Base-by-base conservation (phyloP, 2,888 invertebrate species). In the Nipponacmea schrenckii region DNA sequence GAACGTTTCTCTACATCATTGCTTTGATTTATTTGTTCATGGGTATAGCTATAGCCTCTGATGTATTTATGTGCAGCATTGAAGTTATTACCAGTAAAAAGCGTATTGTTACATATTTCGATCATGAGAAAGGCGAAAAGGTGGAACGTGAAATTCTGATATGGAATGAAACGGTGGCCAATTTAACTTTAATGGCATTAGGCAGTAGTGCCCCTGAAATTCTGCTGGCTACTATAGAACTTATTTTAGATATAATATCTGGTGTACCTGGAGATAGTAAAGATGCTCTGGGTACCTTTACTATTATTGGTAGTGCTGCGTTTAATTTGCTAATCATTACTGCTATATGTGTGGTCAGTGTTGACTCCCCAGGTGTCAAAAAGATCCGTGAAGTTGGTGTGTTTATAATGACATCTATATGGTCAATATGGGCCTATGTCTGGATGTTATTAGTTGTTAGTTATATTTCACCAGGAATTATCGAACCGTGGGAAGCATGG, bases 101-200 rank as follows among this genome's bases (percentile, higher is more conserved):
- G 70, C 70, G 81, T 67, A 84, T 75, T 56, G 79, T 87, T n/a
- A 77, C 83, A 8, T 76, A 75, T 17, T 87, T 82, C 82, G 86
- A 87, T 78, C 81, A 82, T 50, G 84, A 84, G 68, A 82, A 81
- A 68, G 80, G 85, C 68, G 80, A 83, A 72, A 81, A 81, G 66
- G 80, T 83, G 7, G 84, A 84, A 72, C 76, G 79, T 62, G 84
- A 87, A 70, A 83, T 87, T 4, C 77, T 86, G 63, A 75, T 87
- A 14, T 87, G 87, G 87, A 87, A 87, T 69, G 87, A 86, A 74
- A 87, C 87, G 0, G 87, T 87, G 14, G 87, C 87, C 64, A 87
- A 87, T 75, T 74, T 87, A 68, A 86, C 87, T 4, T 72, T 87
- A 62, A 86, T 87, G 87, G 87, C 87, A 3, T 75, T 87, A 17